A percentile compares a stretch with the other conserved stretches of the same genome.
Conservation (phyloP, 2,797 vertebrate species). For the Phrynocephalus forsythii region DNA sequence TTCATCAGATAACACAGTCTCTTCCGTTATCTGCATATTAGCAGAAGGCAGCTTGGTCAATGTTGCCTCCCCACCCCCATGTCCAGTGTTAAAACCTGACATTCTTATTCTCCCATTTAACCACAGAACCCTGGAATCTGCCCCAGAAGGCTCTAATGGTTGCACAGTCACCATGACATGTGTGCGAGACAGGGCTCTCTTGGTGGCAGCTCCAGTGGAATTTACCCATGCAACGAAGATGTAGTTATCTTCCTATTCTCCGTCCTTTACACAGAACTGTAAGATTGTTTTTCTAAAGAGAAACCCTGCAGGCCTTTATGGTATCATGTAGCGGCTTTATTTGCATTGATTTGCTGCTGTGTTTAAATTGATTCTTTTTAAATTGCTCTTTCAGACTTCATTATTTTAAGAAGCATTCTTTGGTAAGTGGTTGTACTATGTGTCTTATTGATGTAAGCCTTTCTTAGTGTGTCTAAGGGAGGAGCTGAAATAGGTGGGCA, state of each 20-base stretch:
- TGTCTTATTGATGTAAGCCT: neutral
- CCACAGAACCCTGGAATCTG: neutral
- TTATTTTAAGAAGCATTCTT: neutral
- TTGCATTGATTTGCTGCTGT: neutral
- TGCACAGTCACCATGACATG: neutral
- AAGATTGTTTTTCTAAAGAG: neutral
- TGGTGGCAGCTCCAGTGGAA: neutral
- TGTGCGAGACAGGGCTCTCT: no score
- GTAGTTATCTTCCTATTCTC: neutral
- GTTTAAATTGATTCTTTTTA: neutral
- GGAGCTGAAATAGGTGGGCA: neutral
- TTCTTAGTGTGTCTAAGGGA: neutral
- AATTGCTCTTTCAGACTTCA: neutral
- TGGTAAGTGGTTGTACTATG: neutral
- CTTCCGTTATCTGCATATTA: neutral
- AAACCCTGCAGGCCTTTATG: neutral
- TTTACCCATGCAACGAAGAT: neutral
- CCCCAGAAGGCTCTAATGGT: neutral
- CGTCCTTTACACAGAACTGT: neutral
- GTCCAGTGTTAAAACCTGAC: neutral
- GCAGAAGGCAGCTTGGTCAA: neutral
- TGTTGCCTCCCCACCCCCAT: neutral
- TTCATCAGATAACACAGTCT: neutral
- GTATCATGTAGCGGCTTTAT: neutral
- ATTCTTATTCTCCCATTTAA: neutral